A percentile compares a stretch with the other conserved stretches of the same genome.
phyloP scores from a whole-genome alignment of 2,113 vertebrate genomes.

The Zapus hudsonius region DNA sequence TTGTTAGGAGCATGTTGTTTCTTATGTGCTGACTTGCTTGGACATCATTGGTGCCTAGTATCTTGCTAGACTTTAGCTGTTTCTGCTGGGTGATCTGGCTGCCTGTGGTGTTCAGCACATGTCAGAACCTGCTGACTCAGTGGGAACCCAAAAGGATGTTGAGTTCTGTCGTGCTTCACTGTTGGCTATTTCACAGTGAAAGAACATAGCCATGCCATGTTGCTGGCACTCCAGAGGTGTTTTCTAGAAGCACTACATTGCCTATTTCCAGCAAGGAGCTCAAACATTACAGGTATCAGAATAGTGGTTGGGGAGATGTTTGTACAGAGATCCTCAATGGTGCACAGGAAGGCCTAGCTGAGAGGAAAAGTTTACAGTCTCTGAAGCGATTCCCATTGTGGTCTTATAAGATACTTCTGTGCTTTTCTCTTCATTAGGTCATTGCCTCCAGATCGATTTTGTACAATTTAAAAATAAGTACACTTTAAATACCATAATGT shows the following conservation, averaged over 20 bases:
- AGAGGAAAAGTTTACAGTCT: not conserved
- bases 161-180: not conserved
- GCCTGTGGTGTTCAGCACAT: not conserved
- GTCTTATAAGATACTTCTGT: not conserved
- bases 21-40: not conserved
- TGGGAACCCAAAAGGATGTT: not conserved
- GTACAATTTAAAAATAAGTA: constrained; percentile 67
- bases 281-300: constrained; percentile 13
- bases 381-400: not conserved
- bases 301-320: not conserved
- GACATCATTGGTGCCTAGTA: not conserved
- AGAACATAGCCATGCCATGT: not conserved
- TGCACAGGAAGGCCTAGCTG: not conserved
- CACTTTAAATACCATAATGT: constrained; percentile 54
- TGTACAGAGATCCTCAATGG: constrained; percentile 5
- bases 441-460: constrained; percentile 41
- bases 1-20: not conserved
- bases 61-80: not conserved
- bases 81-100: not conserved
- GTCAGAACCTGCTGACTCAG: not conserved
- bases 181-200: not conserved
- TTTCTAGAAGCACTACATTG: not conserved
- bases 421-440: constrained; percentile 33
- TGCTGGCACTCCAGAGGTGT: not conserved
- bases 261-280: not conserved